Evolutionary conservation across 2,888 invertebrate species (phyloP), one percentile per base, ranked within the genome.

Genomic region (Tortricodes alternella): DNA sequence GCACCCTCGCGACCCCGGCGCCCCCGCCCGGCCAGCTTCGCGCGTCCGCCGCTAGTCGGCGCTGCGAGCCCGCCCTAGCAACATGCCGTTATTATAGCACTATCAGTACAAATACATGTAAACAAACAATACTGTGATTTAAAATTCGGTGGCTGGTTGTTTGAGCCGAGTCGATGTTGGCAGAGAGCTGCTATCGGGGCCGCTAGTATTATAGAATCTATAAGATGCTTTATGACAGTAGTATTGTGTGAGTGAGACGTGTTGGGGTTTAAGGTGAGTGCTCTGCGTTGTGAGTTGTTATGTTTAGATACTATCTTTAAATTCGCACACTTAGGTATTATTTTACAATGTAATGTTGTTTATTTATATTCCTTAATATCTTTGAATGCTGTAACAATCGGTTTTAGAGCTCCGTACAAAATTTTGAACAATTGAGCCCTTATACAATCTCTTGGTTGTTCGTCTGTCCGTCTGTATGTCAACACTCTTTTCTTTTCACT

Each of bases 11-110:
- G n/a, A n/a, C 70, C 64, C 62, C 76, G 76, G 65, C 70, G 67
- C 69, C 66, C 76, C 80, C 83, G 83, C 83, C 83, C 82, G 70
- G 70, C 70, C 63, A 58, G 75, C 72, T 88, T 82, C 76, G 53
- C 66, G 63, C 71, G 70, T 62, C 71, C 66, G 62, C 88, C 89
- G 83, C 86, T 85, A 89, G 89, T 87, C 76, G 87, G 88, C 89
- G 89, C 87, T 80, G 75, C 72, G 82, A 77, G 79, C 77, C 83
- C 86, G 85, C 85, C 83, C 82, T 73, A 80, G 71, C 76, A 85
- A 84, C 85, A 86, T 79, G 77, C 67, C 73, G 68, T 70, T 75
- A 74, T 61, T 71, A 72, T 71, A 76, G 68, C 72, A 78, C 78
- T 79, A 80, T 82, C 80, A 76, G 70, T 71, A 70, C 70, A 72